phyloP scores from a whole-genome alignment of 2,797 vertebrate species.

The Microctenopoma stevenorrisi region DNA sequence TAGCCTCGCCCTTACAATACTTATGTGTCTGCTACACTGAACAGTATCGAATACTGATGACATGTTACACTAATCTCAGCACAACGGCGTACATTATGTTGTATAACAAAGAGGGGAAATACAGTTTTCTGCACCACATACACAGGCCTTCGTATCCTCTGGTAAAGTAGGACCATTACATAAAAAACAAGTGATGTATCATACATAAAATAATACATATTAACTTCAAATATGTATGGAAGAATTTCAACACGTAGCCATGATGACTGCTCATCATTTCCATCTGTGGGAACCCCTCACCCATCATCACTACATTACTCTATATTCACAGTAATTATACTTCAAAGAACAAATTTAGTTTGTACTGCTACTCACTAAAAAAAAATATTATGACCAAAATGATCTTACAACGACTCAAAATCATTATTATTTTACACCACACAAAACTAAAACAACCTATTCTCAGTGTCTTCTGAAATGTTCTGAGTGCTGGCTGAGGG shows the following conservation, averaged over 20 bases:
- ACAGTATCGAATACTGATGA: constrained; percentile 4
- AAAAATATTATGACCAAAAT: neutral
- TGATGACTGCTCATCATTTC: neutral
- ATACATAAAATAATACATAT: neutral
- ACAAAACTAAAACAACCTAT: neutral
- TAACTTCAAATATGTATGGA: neutral
- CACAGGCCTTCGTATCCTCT: neutral
- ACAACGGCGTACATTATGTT: constrained; percentile 6
- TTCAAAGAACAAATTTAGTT: neutral
- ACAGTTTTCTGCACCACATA: constrained; percentile 11
- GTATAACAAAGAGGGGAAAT: neutral
- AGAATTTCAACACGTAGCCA: constrained; percentile 3
- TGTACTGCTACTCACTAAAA: neutral
- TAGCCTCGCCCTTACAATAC: too few species aligned
- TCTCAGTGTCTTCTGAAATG: constrained; percentile 3
- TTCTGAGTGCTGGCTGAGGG: neutral
- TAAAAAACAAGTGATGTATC: constrained; percentile 7
- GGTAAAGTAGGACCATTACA: neutral
- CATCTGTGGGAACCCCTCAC: neutral
- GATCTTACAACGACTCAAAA: neutral
- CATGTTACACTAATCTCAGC: neutral
- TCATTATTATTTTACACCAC: neutral
- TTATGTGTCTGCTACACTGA: neutral
- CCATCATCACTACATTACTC: neutral
- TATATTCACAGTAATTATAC: neutral